Percentiles rank a stretch among this genome's conserved stretches.
These are phyloP conservation scores for Popillia japonica DNA, from an alignment of 1,140 invertebrate genomes.

Conservation along the genomic window DNA sequence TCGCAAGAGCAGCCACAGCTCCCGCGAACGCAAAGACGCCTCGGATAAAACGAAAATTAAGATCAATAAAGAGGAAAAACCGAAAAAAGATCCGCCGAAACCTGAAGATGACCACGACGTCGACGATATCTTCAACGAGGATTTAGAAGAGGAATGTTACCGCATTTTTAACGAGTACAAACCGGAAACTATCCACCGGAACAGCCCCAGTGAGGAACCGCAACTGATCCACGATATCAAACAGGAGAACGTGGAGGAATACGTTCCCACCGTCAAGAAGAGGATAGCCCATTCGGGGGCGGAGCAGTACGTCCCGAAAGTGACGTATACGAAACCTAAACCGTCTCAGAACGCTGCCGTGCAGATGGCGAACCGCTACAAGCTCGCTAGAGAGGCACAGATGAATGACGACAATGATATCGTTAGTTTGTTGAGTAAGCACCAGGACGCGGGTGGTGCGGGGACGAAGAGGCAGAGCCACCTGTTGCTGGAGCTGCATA, in stretches of 20 bases:
- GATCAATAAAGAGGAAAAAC: slow-evolving; percentile 43
- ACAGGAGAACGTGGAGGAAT: slow-evolving; percentile 22
- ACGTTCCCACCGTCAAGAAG: slow-evolving; percentile 48
- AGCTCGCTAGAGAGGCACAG: slow-evolving; percentile 51
- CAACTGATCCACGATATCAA: background rate
- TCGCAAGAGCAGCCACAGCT: slow-evolving; percentile 41
- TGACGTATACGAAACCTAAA: slow-evolving; percentile 48
- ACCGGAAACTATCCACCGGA: slow-evolving; percentile 44
- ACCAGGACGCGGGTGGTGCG: background rate
- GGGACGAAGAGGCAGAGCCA: slow-evolving; percentile 8
- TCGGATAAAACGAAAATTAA: slow-evolving; percentile 47
- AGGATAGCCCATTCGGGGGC: slow-evolving; percentile 63
- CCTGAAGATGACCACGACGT: slow-evolving; percentile 61
- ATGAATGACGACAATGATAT: slow-evolving; percentile 54
- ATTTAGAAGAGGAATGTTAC: slow-evolving; percentile 74
- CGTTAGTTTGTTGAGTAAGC: slow-evolving; percentile 51
- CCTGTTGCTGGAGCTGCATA: background rate
- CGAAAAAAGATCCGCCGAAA: slow-evolving; percentile 41
- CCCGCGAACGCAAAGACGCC: slow-evolving; percentile 32
- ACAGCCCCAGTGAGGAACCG: background rate
- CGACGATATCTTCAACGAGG: slow-evolving; percentile 60
- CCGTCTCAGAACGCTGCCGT: slow-evolving; percentile 47
- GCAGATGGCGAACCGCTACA: slow-evolving; percentile 55
- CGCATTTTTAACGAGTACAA: slow-evolving; percentile 74
- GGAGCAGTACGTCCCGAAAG: slow-evolving; percentile 46